A percentile compares a stretch with the other conserved stretches of the same genome.
These are phyloP conservation scores for Chaitophorus viminalis DNA, from an alignment of 2,888 invertebrate genomes.

Conservation along the genomic window DNA sequence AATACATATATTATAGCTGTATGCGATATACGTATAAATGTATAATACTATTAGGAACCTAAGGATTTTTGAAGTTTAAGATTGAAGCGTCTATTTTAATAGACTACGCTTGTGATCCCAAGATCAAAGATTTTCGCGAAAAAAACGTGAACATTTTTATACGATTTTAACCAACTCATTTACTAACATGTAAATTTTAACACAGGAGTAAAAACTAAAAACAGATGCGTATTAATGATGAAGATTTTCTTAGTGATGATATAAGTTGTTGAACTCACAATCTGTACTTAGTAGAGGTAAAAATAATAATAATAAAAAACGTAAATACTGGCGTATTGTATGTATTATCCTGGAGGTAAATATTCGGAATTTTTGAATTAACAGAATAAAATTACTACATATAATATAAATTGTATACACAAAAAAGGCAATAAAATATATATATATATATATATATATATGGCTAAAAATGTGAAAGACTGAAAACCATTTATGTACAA, in stretches of 20 bases:
- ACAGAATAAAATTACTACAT: too few relatives aligned
- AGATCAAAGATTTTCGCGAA: background rate
- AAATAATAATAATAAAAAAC: background rate
- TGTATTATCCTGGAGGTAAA: background rate
- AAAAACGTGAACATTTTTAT: background rate
- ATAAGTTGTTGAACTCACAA: background rate
- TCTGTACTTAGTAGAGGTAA: background rate
- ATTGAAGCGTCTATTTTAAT: background rate
- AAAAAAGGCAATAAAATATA: too few relatives aligned
- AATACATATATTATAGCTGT: too few relatives aligned
- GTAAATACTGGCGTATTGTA: background rate
- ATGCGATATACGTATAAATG: too few relatives aligned
- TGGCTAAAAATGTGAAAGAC: background rate
- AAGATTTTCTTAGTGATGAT: background rate
- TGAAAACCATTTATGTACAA: background rate
- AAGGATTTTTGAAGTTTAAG: background rate
- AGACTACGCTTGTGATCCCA: too few relatives aligned
- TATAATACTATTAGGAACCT: background rate
- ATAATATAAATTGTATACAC: too few relatives aligned
- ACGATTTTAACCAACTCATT: background rate
- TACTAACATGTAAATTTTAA: background rate
- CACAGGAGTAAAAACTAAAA: background rate
- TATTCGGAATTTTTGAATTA: background rate
- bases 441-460: too few relatives aligned
- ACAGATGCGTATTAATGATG: background rate